Base-by-base conservation (phyloP, 1,140 invertebrate species). In the Scaptomyza montana region DNA sequence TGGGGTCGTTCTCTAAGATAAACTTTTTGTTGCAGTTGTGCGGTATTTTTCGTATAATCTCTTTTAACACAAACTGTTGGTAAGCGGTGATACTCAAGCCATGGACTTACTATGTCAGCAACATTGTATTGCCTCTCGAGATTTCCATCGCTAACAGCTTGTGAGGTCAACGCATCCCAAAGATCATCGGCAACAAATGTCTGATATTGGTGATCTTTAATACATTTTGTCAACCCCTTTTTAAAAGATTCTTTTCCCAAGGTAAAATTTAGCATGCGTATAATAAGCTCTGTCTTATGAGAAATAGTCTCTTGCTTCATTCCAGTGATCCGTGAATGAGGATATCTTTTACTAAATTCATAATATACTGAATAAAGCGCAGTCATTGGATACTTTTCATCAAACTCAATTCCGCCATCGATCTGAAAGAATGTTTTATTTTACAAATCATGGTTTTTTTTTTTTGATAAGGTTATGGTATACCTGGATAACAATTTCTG, bases 211-310 rank as follows among this genome's bases (percentile, higher is more conserved):
- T 95, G 93, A 57, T 94, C 92, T 13, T 93, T 91, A 73, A 97
- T 93, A 80, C 97, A 96, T 68, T 93, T 94, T 68, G 94, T 94
- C 41, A 98, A 85, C 10, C 96, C 97, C 70, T 94, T 94, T 74
- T 94, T 95, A 91, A 99, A 98, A 0, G 95, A 95, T 4, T 94
- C 92, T 51, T 95, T 94, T 4, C 97, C 96, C 6, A 99, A 93
- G 4, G 97, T 97, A 77, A 96, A 95, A 79, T 97, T 96, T 87
- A 99, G 95, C 98, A 99, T 99, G 45, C 98, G 93, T 80, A 99
- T 96, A 8, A 99, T 93, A n/a, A 98, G 93, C 68, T 97, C 97
- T n/a, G 96, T 95, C 92, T 96, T 95, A 7, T 94, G 94, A 28
- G 94, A 94, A 4, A 93, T 93, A 0, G 95, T 95, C 80, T 96